Percentiles rank a stretch among this genome's conserved stretches.
Conservation (phyloP, 2,797 vertebrate genomes). For the Amazonetta brasiliensis region DNA sequence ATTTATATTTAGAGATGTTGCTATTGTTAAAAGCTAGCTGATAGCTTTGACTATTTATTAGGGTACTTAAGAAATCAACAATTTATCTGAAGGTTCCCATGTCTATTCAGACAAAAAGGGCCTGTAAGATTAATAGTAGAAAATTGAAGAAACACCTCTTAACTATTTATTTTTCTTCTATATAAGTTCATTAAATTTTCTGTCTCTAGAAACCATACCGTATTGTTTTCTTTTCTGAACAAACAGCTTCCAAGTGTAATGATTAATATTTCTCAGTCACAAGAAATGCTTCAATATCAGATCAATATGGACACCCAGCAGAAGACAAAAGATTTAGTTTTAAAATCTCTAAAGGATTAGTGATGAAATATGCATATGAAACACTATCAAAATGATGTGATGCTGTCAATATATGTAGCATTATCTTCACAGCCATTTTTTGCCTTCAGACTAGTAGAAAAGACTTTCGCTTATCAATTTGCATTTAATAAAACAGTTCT, state of each 20-base stretch:
- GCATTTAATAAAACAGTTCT: not conserved
- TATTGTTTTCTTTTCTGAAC: slow-evolving; percentile 17
- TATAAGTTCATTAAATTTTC: not conserved
- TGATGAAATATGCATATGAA: slow-evolving; percentile 9
- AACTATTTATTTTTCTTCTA: not conserved
- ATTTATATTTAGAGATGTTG: not conserved
- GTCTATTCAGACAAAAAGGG: not conserved
- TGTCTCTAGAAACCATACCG: not conserved
- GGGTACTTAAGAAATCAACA: not conserved
- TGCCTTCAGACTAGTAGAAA: not conserved
- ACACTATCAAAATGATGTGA: not conserved
- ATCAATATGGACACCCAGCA: slow-evolving; percentile 9
- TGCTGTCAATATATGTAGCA: not conserved
- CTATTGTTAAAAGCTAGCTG: not conserved
- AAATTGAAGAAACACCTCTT: not conserved
- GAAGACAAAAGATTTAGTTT: slow-evolving; percentile 16
- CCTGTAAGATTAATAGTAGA: not conserved
- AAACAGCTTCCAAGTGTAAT: slow-evolving; percentile 29
- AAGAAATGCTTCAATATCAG: not conserved
- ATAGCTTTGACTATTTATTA: not conserved
- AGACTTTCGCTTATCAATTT: slow-evolving; percentile 27
- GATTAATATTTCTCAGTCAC: not conserved
- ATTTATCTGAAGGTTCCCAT: not conserved
- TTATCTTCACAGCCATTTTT: not conserved
- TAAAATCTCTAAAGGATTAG: slow-evolving; percentile 5